Evolutionary conservation across 2,797 vertebrate genomes (phyloP), one percentile per base, ranked within the genome.

Genomic region (Philypnodon macrostomus): DNA sequence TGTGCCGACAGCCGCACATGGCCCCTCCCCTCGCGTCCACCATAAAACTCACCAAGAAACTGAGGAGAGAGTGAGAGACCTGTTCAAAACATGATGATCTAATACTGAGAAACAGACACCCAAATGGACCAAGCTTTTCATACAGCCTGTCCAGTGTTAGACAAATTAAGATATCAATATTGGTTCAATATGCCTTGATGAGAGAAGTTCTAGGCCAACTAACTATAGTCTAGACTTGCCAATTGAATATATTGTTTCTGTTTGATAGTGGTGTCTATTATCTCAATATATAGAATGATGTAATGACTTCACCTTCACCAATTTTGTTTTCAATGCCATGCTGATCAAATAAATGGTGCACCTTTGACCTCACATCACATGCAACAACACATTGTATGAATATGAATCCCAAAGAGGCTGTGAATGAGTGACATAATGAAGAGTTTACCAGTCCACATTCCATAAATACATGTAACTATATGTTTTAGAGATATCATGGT

Each of bases 41-140:
- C 97, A 99, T 99, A 77, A 99, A 99, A 80, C 97, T 99, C 62
- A 99, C 97, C 70, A 99, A 90, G 83, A 99, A 99, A 83, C 97
- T 99, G 80, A 13, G 79, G 14, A 0, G 27, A 6, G 13, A 6
- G 7, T 12, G 45, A 4, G 53, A 14, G 26, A 63, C 1, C 35
- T 2, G 4, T 24, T 40, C 21, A 47, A 14, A 26, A 0, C 8
- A 0, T 4, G 4, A 18, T 1, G 18, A 45, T 34, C 17, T 6
- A 33, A 65, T 34, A 52, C 32, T 21, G 63, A 62, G 48, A 65
- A 57, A 35, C 2, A 45, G 54, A 80, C 68, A 55, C 62, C 57
- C 36, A 9, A 17, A n/a, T n/a, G n/a, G n/a, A 35, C 15, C 7
- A 23, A 23, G 21, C 21, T 3, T 23, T 6, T 23, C 21, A 23